These are phyloP conservation scores for Austrofundulus limnaeus DNA, from an alignment of 2,113 vertebrate genomes.

Conservation along the genomic window DNA sequence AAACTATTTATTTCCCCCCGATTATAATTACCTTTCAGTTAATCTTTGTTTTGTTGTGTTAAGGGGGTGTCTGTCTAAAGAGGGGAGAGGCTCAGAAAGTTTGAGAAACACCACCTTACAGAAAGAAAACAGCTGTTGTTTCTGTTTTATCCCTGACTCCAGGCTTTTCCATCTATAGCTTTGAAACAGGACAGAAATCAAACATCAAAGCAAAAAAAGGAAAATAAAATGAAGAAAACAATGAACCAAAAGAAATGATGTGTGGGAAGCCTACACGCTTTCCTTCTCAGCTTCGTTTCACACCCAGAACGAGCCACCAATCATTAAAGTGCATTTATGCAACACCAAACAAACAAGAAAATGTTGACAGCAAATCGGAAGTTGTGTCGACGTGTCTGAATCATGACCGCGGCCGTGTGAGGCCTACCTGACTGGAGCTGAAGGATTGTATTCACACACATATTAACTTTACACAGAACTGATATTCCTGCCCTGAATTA, in stretches of 20 bases:
- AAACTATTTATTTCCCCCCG: no score
- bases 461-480: conserved; percentile 76
- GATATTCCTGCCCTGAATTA: conserved; percentile 79
- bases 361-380: conserved; percentile 76
- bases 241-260: conserved; percentile 32
- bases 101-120: conserved; percentile 34
- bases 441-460: conserved; percentile 75
- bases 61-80: no score
- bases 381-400: conserved; percentile 72
- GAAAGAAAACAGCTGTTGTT: conserved; percentile 67
- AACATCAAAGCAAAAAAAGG: conserved; percentile 55
- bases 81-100: conserved; percentile 73
- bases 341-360: conserved; percentile 78
- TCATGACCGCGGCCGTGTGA: conserved; percentile 71
- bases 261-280: conserved; percentile 69
- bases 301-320: conserved; percentile 73
- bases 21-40: no score
- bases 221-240: conserved; percentile 60
- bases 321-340: conserved; percentile 84
- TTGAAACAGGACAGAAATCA: conserved; percentile 44
- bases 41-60: no score
- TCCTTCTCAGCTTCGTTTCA: conserved; percentile 64
- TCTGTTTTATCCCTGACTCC: conserved; percentile 63
- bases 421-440: conserved; percentile 79
- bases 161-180: conserved; percentile 64